Base-by-base conservation (phyloP, 2,113 vertebrate genomes). In the Merops nubicus region DNA sequence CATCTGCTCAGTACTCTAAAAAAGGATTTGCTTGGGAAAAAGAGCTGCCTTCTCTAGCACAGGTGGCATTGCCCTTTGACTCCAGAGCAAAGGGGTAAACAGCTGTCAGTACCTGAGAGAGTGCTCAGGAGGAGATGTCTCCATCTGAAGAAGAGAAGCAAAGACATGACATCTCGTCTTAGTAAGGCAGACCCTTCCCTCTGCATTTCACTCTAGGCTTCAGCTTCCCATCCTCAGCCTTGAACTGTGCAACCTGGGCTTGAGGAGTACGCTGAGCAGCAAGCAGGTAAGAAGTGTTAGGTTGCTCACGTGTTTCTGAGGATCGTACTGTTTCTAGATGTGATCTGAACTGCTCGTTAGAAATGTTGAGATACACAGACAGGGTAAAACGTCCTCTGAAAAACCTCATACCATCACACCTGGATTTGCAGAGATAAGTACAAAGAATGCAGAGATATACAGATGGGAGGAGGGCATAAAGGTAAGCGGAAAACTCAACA, bases 361-460 rank as follows among this genome's bases (percentile, higher is more conserved):
- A 77, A 85, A 42, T 1, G 0, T 13, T 85, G 36, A 43, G 26
- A 42, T 23, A 34, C 6, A 13, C 10, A 21, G 13, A 3, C 5
- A 5, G 51, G 29, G 57, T 62, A 72, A 80, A 87, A 88, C 23
- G 5, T 31, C 64, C 34, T 65, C 36, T 34, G 48, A 42, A 75
- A 75, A 89, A 16, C 31, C 15, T 31, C 56, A 3, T 20, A 31
- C 1, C 1, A 1, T 64, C 85, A n/a, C n/a, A 60, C 48, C 28
- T 51, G 65, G 40, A 53, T 11, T 11, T 79, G 28, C 36, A 79
- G 80, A 75, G 57, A 56, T 56, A 28, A 0, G 0, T n/a, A 13
- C 38, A 65, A 90, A 50, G 20, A 76, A 54, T 31, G 45, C 21
- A 85, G 84, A 85, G 88, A 83, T 42, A 21, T 14, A 42, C 45